Conservation (phyloP, 2,113 vertebrate species). For the Dasyurus viverrinus region DNA sequence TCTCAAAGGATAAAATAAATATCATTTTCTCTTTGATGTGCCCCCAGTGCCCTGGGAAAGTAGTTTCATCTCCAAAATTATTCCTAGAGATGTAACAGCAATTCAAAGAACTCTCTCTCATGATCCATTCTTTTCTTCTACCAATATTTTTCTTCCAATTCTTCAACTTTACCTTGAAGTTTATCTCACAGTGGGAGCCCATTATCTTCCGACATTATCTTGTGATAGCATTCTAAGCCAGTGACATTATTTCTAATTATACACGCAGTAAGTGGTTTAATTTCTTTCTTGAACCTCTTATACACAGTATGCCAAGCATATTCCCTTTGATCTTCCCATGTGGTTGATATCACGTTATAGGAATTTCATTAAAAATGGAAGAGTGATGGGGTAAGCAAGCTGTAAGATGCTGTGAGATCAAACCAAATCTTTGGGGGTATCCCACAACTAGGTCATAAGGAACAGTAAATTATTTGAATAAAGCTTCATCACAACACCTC, state of each 20-base stretch:
- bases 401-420: slow-evolving; percentile 5
- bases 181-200: neutral
- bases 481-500: neutral
- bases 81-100: slow-evolving; percentile 12
- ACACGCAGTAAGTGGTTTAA: slow-evolving; percentile 21
- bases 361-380: slow-evolving; percentile 27
- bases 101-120: neutral
- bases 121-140: slow-evolving; percentile 12
- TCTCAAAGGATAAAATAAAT: neutral
- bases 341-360: neutral
- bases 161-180: slow-evolving; percentile 57
- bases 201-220: neutral
- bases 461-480: neutral
- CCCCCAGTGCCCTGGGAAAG: neutral
- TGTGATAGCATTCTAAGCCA: slow-evolving; percentile 11
- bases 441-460: neutral
- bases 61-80: slow-evolving; percentile 18
- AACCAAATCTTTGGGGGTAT: neutral
- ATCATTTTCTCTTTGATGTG: slow-evolving; percentile 1
- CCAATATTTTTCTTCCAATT: slow-evolving; percentile 18
- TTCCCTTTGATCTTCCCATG: slow-evolving; percentile 44
- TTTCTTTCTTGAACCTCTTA: slow-evolving; percentile 44
- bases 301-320: neutral
- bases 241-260: slow-evolving; percentile 58
- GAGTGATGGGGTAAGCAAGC: rapidly evolving